Evolutionary conservation across 2,888 invertebrate genomes (phyloP), one percentile per base, ranked within the genome.

Genomic region (Lamellibrachia satsuma): DNA sequence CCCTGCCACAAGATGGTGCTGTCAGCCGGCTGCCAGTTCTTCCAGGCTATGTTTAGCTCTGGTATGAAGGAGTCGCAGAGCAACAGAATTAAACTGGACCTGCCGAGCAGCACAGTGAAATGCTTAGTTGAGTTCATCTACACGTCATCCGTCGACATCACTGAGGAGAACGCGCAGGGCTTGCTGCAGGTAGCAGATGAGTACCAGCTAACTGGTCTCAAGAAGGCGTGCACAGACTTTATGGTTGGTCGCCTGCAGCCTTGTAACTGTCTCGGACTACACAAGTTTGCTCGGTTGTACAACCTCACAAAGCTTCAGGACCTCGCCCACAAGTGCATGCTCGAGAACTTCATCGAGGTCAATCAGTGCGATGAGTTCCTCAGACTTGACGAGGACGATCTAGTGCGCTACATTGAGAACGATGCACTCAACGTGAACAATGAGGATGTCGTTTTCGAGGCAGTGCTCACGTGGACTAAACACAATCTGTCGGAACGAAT

Each of bases 341-440:
- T 95, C 92, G 96, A 96, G 92, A 96, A 96, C 94, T 96, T 96
- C 93, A 94, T 95, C 0, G 95, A 96, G 90, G 95, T 96, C 9
- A 95, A 95, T 15, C 95, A 95, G 52, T 95, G 95, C 11, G 96
- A 96, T 52, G 96, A 96, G 93, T 96, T 96, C 93, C 93, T 96
- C 39, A 95, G 95, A 92, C 94, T 96, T 7, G 94, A 95, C 0
- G 95, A 96, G 93, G 95, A 95, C 11, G 94, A 95, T 22, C 94
- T 96, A 4, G 94, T 95, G 8, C 94, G 94, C 75, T 92, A 96
- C 91, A 94, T 96, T 51, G 94, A 95, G 92, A 95, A 95, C 94
- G 96, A 96, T 93, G 95, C 95, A 92, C 94, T 96, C 8, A 95
- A 95, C 92, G 96, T 96, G 51, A 94, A 94, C 91, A 94, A 94